Percentiles rank a stretch among this genome's conserved stretches.
Evolutionary conservation across 64 coral and sea anemone species (phyloP).

Genomic region (Pocillopora verrucosa): DNA sequence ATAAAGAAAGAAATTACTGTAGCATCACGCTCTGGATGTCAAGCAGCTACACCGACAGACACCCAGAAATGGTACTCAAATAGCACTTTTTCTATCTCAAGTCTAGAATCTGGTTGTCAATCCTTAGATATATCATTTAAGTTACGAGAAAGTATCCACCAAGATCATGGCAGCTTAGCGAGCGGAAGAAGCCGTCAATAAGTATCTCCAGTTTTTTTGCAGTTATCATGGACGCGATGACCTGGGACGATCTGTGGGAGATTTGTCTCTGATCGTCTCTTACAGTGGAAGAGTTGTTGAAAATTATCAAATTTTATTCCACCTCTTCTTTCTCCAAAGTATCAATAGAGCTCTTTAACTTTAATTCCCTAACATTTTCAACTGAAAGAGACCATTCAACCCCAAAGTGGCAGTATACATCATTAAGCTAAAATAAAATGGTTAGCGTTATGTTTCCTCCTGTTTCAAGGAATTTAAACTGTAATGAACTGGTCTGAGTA

Average conservation of each 20-base stretch:
- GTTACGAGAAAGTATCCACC: background rate
- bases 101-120: conserved; percentile 47
- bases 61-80: conserved; percentile 95
- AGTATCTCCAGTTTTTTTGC: background rate
- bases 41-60: background rate
- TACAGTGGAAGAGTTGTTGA: background rate
- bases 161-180: conserved; percentile 37
- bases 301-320: too few relatives aligned
- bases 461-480: too few relatives aligned
- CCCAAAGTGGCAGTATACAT: too few relatives aligned
- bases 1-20: background rate
- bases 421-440: too few relatives aligned
- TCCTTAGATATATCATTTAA: conserved; percentile 46
- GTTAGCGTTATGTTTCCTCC: too few relatives aligned
- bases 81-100: conserved; percentile 64
- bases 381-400: too few relatives aligned
- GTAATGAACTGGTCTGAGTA: too few relatives aligned
- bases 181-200: conserved; percentile 60
- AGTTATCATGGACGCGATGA: background rate
- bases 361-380: too few relatives aligned
- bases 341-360: too few relatives aligned
- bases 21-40: conserved; percentile 10
- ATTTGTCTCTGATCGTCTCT: background rate
- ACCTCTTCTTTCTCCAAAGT: too few relatives aligned
- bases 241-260: background rate